Percentiles rank a stretch among this genome's conserved stretches.
Evolutionary conservation across 1,140 invertebrate species (phyloP).

Genomic region (Drosophila suzukii): DNA sequence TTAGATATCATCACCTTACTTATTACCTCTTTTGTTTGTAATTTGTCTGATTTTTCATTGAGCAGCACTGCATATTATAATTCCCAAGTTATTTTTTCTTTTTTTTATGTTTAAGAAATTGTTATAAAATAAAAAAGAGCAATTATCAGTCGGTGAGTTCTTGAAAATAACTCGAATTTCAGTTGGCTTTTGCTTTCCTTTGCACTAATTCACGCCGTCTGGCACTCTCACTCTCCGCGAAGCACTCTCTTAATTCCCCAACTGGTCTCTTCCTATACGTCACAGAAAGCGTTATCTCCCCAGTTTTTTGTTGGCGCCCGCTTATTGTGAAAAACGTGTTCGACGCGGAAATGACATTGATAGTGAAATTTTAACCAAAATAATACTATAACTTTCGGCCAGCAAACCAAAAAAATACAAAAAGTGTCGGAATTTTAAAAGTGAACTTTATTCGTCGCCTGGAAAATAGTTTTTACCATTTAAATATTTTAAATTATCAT

Average conservation of each 20-base stretch:
- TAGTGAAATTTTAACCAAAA: slow-evolving; percentile 69
- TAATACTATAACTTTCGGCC: slow-evolving; percentile 4
- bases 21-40: too few relatives aligned
- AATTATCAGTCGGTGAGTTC: neutral
- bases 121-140: neutral
- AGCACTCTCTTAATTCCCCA: slow-evolving; percentile 12
- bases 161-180: neutral
- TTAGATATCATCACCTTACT: too few relatives aligned
- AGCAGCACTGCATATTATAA: too few relatives aligned
- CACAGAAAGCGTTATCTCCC: slow-evolving; percentile 49
- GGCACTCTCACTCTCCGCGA: slow-evolving; percentile 31
- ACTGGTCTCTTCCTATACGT: slow-evolving; percentile 24
- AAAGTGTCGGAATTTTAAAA: slow-evolving; percentile 10
- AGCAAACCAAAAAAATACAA: slow-evolving; percentile 6
- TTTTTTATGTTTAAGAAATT: neutral
- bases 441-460: slow-evolving; percentile 18
- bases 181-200: slow-evolving; percentile 56
- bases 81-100: neutral
- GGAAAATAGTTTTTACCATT: slow-evolving; percentile 10
- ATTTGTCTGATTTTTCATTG: too few relatives aligned
- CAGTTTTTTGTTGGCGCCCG: slow-evolving; percentile 37
- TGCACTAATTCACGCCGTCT: slow-evolving; percentile 14
- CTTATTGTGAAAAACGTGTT: slow-evolving; percentile 78
- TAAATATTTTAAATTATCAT: slow-evolving; percentile 19
- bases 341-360: slow-evolving; percentile 78